Conservation (phyloP, 2,113 vertebrate genomes). For the Galeopterus variegatus region DNA sequence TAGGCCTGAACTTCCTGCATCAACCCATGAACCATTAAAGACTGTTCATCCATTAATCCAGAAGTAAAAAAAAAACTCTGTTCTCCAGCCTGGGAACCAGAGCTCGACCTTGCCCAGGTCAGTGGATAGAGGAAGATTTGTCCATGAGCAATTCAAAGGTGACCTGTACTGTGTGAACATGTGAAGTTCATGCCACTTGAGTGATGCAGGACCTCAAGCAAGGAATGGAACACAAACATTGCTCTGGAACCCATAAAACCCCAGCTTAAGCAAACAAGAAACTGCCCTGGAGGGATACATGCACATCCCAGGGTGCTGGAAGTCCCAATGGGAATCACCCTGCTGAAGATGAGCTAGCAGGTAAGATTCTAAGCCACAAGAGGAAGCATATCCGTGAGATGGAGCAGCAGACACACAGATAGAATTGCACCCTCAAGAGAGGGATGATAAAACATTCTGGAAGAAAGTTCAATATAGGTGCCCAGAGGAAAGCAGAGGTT, state of each 20-base stretch:
- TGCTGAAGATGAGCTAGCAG: not conserved
- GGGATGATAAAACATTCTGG: not conserved
- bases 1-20: not conserved
- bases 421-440: not conserved
- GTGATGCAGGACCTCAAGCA: not conserved
- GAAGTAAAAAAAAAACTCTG: not conserved
- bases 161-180: not conserved
- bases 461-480: not conserved
- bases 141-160: not conserved
- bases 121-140: not conserved
- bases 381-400: too few relatives aligned
- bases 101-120: not conserved
- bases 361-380: not conserved
- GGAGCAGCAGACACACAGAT: too few relatives aligned
- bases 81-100: not conserved
- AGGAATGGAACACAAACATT: not conserved
- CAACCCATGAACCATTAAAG: not conserved
- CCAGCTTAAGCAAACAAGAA: fast-evolving
- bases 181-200: not conserved
- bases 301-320: too few relatives aligned
- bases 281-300: not conserved
- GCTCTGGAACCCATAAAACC: not conserved
- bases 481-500: not conserved
- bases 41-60: not conserved
- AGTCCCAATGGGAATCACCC: not conserved